Conservation (phyloP, 2,888 invertebrate species). For the Tubulanus polymorphus region DNA sequence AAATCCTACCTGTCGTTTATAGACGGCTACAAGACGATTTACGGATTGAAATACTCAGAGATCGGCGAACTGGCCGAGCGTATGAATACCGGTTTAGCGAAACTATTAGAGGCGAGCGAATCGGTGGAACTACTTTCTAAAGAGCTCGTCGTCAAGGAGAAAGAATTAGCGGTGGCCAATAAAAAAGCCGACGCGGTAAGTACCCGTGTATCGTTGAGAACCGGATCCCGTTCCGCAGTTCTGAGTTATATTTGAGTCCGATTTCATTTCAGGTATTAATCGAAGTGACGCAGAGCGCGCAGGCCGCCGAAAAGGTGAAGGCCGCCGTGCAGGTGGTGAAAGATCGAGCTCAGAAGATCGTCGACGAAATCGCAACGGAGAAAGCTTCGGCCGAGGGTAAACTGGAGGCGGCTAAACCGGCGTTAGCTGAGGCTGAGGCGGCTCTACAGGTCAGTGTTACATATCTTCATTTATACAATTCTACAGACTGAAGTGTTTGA, state of each 20-base stretch:
- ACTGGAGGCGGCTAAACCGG: conserved; percentile 48
- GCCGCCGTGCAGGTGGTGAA: conserved; percentile 47
- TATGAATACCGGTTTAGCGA: conserved; percentile 44
- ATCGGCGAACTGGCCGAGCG: conserved; percentile 66
- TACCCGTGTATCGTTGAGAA: too few relatives aligned
- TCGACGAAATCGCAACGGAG: conserved; percentile 44
- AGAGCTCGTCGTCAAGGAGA: conserved; percentile 49
- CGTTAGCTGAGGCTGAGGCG: conserved; percentile 47
- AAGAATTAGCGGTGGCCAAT: conserved; percentile 47
- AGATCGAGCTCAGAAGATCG: conserved; percentile 47
- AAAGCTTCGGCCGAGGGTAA: conserved; percentile 43
- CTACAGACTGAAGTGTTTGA: too few relatives aligned
- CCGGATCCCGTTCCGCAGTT: too few relatives aligned
- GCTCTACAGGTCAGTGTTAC: conserved; percentile 50
- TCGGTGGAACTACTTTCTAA: conserved; percentile 47
- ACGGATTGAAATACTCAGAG: conserved; percentile 73
- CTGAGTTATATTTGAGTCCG: too few relatives aligned
- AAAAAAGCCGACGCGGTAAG: conserved; percentile 41
- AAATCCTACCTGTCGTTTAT: conserved; percentile 83
- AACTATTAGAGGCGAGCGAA: conserved; percentile 46
- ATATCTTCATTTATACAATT: too few relatives aligned
- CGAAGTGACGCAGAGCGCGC: conserved; percentile 45
- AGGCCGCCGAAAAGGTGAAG: conserved; percentile 50
- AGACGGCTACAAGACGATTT: conserved; percentile 73
- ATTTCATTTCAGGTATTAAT: conserved; percentile 35